A percentile compares a stretch with the other conserved stretches of the same genome.
Conservation (phyloP, 2,797 vertebrate genomes). For the Melanotaenia maccullochi region DNA sequence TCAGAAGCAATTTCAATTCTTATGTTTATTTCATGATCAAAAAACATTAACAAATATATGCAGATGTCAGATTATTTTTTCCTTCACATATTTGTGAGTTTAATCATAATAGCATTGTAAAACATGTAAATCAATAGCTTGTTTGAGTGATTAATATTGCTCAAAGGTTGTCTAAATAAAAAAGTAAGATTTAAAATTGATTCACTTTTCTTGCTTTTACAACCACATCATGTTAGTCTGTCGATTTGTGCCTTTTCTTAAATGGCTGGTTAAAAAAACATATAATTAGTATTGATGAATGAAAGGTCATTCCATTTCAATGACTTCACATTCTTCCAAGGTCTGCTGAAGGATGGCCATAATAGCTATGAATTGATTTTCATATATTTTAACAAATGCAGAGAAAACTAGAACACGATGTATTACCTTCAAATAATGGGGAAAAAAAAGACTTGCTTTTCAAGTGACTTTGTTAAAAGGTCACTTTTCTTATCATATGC, state of each 20-base stretch:
- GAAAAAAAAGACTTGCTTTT: slow-evolving; percentile 26
- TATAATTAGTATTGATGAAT: slow-evolving; percentile 25
- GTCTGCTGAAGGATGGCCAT: slow-evolving; percentile 31
- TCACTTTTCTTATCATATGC: slow-evolving; percentile 48
- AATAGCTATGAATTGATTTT: slow-evolving; percentile 61
- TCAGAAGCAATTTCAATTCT: not conserved
- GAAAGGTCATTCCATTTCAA: slow-evolving; percentile 53
- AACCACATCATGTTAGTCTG: slow-evolving; percentile 5
- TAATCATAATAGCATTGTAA: slow-evolving; percentile 20
- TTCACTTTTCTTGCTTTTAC: slow-evolving; percentile 5
- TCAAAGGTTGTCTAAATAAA: slow-evolving; percentile 25
- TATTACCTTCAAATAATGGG: slow-evolving; percentile 25
- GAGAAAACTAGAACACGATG: slow-evolving; percentile 22
- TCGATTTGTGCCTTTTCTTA: slow-evolving; percentile 26
- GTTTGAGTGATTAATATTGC: slow-evolving; percentile 12
- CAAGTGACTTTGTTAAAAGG: slow-evolving; percentile 51
- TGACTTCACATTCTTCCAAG: slow-evolving; percentile 40
- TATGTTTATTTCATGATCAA: not conserved
- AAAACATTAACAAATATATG: not conserved
- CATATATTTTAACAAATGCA: slow-evolving; percentile 38
- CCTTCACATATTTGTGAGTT: slow-evolving; percentile 12
- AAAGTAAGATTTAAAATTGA: slow-evolving; percentile 13
- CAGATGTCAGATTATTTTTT: not conserved
- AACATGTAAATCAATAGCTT: not conserved
- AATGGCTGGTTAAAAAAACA: slow-evolving; percentile 6